These are phyloP conservation scores for Oxystoma pomonae DNA, from an alignment of 2,888 invertebrate genomes.

Conservation along the genomic window DNA sequence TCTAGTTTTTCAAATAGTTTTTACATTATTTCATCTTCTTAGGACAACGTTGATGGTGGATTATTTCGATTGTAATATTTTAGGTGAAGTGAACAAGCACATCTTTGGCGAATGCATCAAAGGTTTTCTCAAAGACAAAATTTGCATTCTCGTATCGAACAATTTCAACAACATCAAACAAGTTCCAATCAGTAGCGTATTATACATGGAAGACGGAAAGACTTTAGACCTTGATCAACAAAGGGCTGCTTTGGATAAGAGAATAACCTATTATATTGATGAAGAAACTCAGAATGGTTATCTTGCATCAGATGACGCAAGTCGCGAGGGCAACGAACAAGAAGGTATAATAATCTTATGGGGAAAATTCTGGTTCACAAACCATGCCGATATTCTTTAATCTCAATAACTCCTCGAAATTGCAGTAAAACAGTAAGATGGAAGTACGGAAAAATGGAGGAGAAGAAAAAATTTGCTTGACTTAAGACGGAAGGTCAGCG, in stretches of 20 bases:
- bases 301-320: constrained; percentile 5
- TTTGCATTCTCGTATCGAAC: constrained; percentile 36
- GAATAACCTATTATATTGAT: constrained; percentile 33
- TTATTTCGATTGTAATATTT: no score
- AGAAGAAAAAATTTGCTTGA: no score
- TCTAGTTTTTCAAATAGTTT: no score
- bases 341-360: no score
- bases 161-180: constrained; percentile 34
- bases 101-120: constrained; percentile 36
- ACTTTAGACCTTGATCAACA: constrained; percentile 28
- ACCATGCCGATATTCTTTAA: no score
- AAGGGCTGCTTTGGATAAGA: constrained; percentile 29
- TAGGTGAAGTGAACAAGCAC: constrained; percentile 23
- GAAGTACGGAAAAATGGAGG: no score
- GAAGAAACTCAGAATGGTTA: constrained; percentile 23
- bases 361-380: no score
- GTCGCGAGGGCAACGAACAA: constrained; percentile 18
- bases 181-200: constrained; percentile 29
- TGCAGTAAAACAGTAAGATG: no score
- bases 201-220: constrained; percentile 31
- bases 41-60: no score
- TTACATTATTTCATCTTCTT: no score
- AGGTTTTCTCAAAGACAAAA: constrained; percentile 35
- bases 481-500: no score
- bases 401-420: no score